Conservation (phyloP, 2,888 invertebrate species). For the Anagyrus pseudococci region DNA sequence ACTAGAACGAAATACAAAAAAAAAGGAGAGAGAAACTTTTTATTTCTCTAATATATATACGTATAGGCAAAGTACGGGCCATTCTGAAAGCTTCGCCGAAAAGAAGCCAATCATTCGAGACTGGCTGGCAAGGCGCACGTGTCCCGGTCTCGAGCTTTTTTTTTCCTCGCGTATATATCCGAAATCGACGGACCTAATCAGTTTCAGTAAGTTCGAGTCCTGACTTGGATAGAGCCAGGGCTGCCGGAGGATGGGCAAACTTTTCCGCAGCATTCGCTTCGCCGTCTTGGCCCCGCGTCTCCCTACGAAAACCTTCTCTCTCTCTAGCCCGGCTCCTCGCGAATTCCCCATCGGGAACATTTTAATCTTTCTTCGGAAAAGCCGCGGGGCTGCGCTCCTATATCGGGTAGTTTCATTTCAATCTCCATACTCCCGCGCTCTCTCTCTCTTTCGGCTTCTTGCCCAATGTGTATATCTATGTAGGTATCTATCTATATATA, state of each 20-base stretch:
- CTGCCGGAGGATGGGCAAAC: too few species aligned
- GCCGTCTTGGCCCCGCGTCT: conserved; percentile 25
- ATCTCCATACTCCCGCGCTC: conserved; percentile 46
- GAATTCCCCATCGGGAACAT: conserved; percentile 42
- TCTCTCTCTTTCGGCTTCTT: conserved; percentile 22
- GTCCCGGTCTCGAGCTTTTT: conserved; percentile 5
- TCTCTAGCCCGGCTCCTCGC: conserved; percentile 12
- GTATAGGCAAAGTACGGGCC: too few species aligned
- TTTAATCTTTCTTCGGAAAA: conserved; percentile 57
- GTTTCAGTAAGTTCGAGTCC: conserved; percentile 33
- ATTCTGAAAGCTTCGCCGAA: conserved; percentile 24
- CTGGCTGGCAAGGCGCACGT: conserved; percentile 3
- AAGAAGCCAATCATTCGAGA: conserved; percentile 39
- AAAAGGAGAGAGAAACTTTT: conserved; percentile 4
- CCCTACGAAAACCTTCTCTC: conserved; percentile 39
- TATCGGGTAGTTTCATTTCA: conserved; percentile 55
- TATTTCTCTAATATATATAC: too few species aligned
- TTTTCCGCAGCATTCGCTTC: conserved; percentile 22
- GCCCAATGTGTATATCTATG: too few species aligned
- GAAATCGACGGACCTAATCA: conserved; percentile 38
- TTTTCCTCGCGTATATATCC: conserved; percentile 28
- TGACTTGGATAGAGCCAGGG: not conserved
- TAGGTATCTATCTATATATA: not conserved
- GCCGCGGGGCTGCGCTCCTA: conserved; percentile 49
- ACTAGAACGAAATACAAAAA: not conserved